Evolutionary conservation across 1,140 invertebrate genomes (phyloP), one percentile per base, ranked within the genome.

Genomic region (Zaprionus tsacasi): DNA sequence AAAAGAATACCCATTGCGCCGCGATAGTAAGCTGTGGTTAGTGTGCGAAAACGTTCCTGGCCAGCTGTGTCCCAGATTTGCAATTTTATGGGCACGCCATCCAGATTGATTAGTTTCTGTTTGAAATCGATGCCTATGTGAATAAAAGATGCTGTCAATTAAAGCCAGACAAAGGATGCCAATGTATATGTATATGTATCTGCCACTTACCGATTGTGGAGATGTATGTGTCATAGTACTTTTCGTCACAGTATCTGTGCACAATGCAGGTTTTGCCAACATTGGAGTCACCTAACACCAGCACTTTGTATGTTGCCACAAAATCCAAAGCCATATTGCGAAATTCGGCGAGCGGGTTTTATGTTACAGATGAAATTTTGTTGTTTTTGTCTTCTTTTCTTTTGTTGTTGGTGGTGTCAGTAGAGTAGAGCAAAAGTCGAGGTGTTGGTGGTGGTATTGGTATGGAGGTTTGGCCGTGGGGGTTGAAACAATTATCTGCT

Each of bases 221-320:
- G 93, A 98, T 97, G 92, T 98, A 98, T 71, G 96, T 97, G 91
- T 97, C 96, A 92, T 97, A 97, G 93, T 97, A 98, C 81, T 96
- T 95, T 92, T 98, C 96, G 91, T 97, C 96, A 91, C 97, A 97
- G 92, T 97, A 98, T 92, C 97, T 95, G 93, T 98, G 97, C 57
- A 98, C 96, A 76, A 98, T 96, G 93, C 97, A 98, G 30, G 97
- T 98, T 94, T 98, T 98, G 11, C 97, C 97, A 59, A 98, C 97
- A 93, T 98, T 98, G 5, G 97, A 97, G 93, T 98, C 97, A 57
- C 97, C 97, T 74, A 98, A 94, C 82, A 98, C 96, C 67, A 98
- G 93, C 57, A 98, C 95, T 93, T 97, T 97, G 93, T 97, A 97
- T 60, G 96, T 97, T 60, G 96, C 96, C 82, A 96, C 95, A 92